phyloP scores from a whole-genome alignment of 1,140 invertebrate species.

The Trachymyrmex cornetzi region DNA sequence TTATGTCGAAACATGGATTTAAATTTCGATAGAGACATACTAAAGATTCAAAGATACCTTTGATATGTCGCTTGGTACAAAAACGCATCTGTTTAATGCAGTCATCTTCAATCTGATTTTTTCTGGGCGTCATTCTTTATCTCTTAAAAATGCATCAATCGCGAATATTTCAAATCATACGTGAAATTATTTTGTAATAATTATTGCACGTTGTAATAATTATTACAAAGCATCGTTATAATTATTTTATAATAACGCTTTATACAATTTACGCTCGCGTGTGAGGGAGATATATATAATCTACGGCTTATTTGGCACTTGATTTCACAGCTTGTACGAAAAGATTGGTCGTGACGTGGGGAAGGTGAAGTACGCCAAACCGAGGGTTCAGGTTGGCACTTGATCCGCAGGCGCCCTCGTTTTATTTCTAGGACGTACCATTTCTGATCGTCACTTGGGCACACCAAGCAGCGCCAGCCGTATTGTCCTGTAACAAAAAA shows the following conservation, averaged over 20 bases:
- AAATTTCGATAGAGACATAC: background rate
- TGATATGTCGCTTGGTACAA: background rate
- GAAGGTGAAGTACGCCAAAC: constrained; percentile 31
- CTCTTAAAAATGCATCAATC: background rate
- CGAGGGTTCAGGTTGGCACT: constrained; percentile 17
- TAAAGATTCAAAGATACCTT: background rate
- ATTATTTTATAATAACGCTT: constrained; percentile 1
- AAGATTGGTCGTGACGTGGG: constrained; percentile 37
- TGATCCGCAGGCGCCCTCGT: constrained; percentile 60
- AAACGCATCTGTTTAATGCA: background rate
- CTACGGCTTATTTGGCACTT: constrained; percentile 57
- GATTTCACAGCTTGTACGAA: constrained; percentile 58
- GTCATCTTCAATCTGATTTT: constrained; percentile 1
- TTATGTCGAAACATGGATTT: background rate
- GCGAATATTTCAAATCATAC: background rate
- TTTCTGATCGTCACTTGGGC: constrained; percentile 84
- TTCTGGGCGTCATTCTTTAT: background rate
- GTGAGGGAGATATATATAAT: constrained; percentile 4
- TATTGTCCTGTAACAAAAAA: constrained; percentile 77
- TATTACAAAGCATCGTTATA: background rate
- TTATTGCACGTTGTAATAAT: background rate
- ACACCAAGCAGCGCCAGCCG: constrained; percentile 84
- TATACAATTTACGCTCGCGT: constrained; percentile 23
- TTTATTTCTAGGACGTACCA: constrained; percentile 77
- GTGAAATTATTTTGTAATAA: constrained; percentile 1